Percentiles rank a stretch among this genome's conserved stretches.
phyloP scores from a whole-genome alignment of 2,113 vertebrate species.

The Formicarius rufipectus region DNA sequence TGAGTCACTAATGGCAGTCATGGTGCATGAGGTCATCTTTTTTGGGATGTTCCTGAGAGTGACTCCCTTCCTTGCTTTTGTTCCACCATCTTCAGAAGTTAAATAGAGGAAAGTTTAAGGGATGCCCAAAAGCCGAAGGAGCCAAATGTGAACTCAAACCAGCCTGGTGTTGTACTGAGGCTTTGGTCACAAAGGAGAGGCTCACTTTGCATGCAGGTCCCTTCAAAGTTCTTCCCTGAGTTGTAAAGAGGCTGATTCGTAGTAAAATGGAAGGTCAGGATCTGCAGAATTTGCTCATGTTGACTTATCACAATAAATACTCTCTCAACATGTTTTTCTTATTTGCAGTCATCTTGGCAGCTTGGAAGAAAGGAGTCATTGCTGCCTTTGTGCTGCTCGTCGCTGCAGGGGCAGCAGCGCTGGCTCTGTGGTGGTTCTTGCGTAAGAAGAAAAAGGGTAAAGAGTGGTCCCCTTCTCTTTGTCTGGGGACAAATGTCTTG shows the following conservation, averaged over 20 bases:
- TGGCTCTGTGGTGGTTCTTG: slow-evolving; percentile 1
- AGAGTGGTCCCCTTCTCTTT: not conserved
- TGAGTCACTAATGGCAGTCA: not conserved
- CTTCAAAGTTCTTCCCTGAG: not conserved
- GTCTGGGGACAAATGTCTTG: not conserved
- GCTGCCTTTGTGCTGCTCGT: slow-evolving; percentile 4
- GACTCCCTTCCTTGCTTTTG: not conserved
- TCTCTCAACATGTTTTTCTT: not conserved
- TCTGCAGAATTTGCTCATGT: not conserved
- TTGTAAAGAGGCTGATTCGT: not conserved
- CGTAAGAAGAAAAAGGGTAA: slow-evolving; percentile 66
- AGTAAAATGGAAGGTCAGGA: not conserved
- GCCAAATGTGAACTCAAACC: not conserved
- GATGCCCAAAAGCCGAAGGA: not conserved
- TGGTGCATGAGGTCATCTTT: not conserved
- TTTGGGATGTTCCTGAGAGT: not conserved
- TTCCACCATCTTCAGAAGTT: not conserved
- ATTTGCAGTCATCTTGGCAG: slow-evolving; percentile 64
- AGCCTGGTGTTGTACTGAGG: not conserved
- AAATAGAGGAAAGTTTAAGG: not conserved
- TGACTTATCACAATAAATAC: not conserved
- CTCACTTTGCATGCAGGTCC: not conserved
- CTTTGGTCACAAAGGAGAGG: not conserved
- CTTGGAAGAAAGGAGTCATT: slow-evolving; percentile 66
- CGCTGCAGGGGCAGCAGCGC: not conserved